Evolutionary conservation across 92 coral and sea anemone species (phyloP).

Genomic region (Ricordea florida): DNA sequence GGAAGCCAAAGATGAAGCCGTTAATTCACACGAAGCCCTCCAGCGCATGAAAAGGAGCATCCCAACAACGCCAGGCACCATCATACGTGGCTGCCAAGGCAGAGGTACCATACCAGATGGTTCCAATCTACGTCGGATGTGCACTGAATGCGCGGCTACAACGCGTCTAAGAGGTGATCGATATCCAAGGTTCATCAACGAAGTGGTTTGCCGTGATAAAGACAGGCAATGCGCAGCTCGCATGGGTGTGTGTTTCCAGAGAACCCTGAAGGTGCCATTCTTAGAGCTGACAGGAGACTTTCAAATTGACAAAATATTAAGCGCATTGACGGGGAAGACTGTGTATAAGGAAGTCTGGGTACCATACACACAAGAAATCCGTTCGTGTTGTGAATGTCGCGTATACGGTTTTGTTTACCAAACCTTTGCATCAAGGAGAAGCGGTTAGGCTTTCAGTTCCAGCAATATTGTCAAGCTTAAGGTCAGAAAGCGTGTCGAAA

Average conservation of each 20-base stretch:
- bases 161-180: slow-evolving; percentile 20
- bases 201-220: slow-evolving; percentile 44
- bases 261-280: slow-evolving; percentile 9
- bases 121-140: slow-evolving; percentile 17
- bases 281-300: slow-evolving; percentile 8
- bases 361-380: neutral
- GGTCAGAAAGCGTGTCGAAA: too few relatives aligned
- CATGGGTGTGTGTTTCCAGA: slow-evolving; percentile 11
- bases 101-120: slow-evolving; percentile 18
- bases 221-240: slow-evolving; percentile 6
- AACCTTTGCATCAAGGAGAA: too few relatives aligned
- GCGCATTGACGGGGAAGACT: neutral
- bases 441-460: too few relatives aligned
- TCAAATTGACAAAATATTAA: neutral
- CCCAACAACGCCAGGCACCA: slow-evolving; percentile 20
- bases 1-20: neutral
- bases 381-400: neutral
- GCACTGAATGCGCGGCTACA: slow-evolving; percentile 52
- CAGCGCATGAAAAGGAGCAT: slow-evolving; percentile 2
- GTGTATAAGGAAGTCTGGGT: slow-evolving; percentile 16
- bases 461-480: too few relatives aligned
- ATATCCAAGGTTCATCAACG: slow-evolving; percentile 60
- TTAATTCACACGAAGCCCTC: neutral
- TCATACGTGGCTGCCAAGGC: slow-evolving; percentile 26
- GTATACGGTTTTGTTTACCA: neutral